Evolutionary conservation across 2,113 vertebrate species (phyloP).

Genomic region (Pardalotus punctatus): DNA sequence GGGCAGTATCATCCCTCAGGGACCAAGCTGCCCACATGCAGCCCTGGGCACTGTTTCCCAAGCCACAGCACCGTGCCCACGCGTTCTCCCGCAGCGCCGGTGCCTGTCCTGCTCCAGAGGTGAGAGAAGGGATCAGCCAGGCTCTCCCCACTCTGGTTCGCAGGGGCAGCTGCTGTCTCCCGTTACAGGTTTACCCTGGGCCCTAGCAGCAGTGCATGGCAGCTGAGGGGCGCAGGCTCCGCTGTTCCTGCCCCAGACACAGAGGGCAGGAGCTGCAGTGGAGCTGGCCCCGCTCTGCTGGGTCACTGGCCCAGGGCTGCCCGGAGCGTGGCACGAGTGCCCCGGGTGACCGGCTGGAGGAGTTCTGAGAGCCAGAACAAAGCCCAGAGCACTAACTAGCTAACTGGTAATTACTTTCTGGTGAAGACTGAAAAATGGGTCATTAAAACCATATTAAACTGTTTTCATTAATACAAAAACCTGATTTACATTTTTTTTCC

Average conservation of each 20-base stretch:
- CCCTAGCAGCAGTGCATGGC: accelerated
- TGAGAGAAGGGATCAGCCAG: too few species aligned
- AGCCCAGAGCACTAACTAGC: slow-evolving; percentile 68
- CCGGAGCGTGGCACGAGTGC: neutral
- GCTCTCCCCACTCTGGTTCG: neutral
- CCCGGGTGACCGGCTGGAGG: neutral
- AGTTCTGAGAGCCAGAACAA: slow-evolving; percentile 54
- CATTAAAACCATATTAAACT: slow-evolving; percentile 71
- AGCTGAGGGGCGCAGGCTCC: neutral
- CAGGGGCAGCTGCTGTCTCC: neutral
- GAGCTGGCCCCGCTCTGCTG: neutral
- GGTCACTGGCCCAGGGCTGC: slow-evolving; percentile 19
- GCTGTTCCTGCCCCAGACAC: neutral
- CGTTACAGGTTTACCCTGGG: neutral
- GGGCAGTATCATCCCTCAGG: accelerated
- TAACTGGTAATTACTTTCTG: slow-evolving; percentile 73
- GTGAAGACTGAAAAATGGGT: slow-evolving; percentile 72
- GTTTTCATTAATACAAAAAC: slow-evolving; percentile 71
- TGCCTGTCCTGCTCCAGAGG: neutral
- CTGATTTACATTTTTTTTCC: slow-evolving; percentile 71
- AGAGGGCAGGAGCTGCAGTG: neutral
- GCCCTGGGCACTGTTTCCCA: neutral
- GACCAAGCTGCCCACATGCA: neutral
- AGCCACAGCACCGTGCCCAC: neutral
- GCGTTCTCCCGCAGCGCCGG: neutral